phyloP scores from a whole-genome alignment of 2,797 vertebrate species.

The Kryptopterus vitreolus region DNA sequence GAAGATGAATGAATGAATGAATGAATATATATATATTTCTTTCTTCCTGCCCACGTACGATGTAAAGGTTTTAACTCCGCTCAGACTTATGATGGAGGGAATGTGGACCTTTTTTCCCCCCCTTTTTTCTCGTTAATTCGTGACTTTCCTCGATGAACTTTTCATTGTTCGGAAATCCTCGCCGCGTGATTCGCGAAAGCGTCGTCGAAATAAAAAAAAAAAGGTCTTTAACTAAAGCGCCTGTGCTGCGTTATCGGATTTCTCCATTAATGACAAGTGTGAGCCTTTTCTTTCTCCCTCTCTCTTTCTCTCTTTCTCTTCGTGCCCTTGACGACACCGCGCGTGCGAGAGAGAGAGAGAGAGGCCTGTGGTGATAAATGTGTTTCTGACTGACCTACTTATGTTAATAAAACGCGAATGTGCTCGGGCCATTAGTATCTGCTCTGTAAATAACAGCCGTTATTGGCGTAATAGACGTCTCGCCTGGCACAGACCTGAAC shows the following conservation, averaged over 20 bases:
- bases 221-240: conserved; percentile 22
- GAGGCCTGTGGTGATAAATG: conserved; percentile 61
- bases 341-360: too few species aligned
- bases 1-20: too few species aligned
- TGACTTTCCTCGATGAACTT: not conserved
- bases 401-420: conserved; percentile 62
- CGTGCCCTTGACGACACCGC: conserved; percentile 20
- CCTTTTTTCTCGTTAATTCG: not conserved
- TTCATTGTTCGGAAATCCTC: too few species aligned
- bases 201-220: too few species aligned
- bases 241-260: not conserved
- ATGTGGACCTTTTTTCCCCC: not conserved
- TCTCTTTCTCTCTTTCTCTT: not conserved
- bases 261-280: not conserved
- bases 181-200: too few species aligned
- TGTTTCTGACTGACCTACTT: conserved; percentile 63
- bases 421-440: conserved; percentile 64
- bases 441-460: conserved; percentile 61
- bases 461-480: not conserved
- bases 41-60: not conserved
- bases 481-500: not conserved
- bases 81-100: not conserved
- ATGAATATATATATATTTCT: too few species aligned
- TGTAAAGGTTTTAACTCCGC: not conserved
- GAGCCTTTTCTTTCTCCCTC: not conserved